Conservation (phyloP, 2,113 vertebrate species). For the Collichthys lucidus region DNA sequence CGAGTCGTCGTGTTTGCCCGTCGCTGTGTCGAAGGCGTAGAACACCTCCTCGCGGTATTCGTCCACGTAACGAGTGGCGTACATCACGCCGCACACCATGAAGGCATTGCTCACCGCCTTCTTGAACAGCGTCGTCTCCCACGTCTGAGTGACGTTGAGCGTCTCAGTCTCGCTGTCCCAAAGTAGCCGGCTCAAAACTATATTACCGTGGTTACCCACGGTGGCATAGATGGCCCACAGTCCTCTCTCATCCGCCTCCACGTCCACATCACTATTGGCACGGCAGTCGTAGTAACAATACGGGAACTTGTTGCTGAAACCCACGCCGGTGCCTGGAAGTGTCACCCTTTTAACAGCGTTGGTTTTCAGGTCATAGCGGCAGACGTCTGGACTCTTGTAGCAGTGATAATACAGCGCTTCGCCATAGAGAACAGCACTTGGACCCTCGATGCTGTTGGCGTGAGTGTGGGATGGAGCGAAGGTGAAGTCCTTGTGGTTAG, state of each 20-base stretch:
- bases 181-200: slow-evolving; percentile 73
- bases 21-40: slow-evolving; percentile 89
- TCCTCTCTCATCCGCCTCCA: slow-evolving; percentile 81
- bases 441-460: slow-evolving; percentile 80
- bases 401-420: slow-evolving; percentile 86
- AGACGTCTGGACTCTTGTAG: slow-evolving; percentile 66
- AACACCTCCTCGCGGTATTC: slow-evolving; percentile 88
- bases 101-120: slow-evolving; percentile 89
- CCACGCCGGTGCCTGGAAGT: slow-evolving; percentile 82
- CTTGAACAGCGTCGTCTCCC: slow-evolving; percentile 87
- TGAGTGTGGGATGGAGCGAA: slow-evolving; percentile 48
- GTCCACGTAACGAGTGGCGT: slow-evolving; percentile 84
- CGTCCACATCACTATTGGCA: slow-evolving; percentile 83
- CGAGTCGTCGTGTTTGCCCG: slow-evolving; percentile 78
- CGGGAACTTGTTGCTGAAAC: slow-evolving; percentile 87
- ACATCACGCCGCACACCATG: slow-evolving; percentile 91
- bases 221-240: slow-evolving; percentile 84
- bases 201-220: slow-evolving; percentile 78
- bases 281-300: slow-evolving; percentile 86
- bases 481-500: slow-evolving; percentile 23
- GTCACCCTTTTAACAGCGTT: slow-evolving; percentile 46
- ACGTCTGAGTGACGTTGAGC: slow-evolving; percentile 82
- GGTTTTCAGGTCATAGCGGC: slow-evolving; percentile 65
- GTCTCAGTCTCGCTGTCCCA: slow-evolving; percentile 27
- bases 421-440: slow-evolving; percentile 84